Conservation (phyloP, 2,888 invertebrate species). For the Drosophila putrida region DNA sequence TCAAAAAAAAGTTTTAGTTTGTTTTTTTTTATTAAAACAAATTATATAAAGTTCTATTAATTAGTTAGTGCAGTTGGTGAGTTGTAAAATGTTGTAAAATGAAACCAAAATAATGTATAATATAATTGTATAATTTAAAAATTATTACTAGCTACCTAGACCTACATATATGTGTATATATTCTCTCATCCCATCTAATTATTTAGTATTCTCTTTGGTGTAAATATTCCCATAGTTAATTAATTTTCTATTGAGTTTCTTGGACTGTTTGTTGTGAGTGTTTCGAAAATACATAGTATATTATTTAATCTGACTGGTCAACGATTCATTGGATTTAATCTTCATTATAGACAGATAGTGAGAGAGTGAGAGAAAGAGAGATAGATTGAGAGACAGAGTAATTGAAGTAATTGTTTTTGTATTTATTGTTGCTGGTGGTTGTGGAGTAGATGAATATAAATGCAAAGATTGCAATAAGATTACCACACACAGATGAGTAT, state of each 20-base stretch:
- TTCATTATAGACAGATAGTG: constrained; percentile 33
- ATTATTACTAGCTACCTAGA: constrained; percentile 11
- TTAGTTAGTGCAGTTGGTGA: constrained; percentile 69
- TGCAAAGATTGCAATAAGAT: constrained; percentile 59
- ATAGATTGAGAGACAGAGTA: constrained; percentile 17
- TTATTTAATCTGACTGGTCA: constrained; percentile 3
- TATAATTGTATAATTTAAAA: constrained; percentile 39
- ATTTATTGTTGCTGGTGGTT: constrained; percentile 24
- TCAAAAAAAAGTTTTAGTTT: constrained; percentile 37
- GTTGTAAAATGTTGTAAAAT: constrained; percentile 53
- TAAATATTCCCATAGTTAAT: constrained; percentile 3
- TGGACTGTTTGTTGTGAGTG: constrained; percentile 27
- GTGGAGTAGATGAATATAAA: constrained; percentile 53
- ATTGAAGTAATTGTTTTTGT: constrained; percentile 17
- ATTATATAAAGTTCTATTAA: constrained; percentile 45
- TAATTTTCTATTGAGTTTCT: constrained; percentile 4
- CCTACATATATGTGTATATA: background rate
- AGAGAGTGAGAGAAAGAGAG: constrained; percentile 23
- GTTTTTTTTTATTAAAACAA: constrained; percentile 20
- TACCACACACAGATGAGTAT: constrained; percentile 54
- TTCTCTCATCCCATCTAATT: constrained; percentile 1
- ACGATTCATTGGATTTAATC: constrained; percentile 8
- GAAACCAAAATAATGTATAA: constrained; percentile 41
- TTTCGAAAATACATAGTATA: constrained; percentile 28
- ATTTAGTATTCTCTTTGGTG: background rate